Base-by-base conservation (phyloP, 2,113 vertebrate species). In the Pseudopipra pipra region DNA sequence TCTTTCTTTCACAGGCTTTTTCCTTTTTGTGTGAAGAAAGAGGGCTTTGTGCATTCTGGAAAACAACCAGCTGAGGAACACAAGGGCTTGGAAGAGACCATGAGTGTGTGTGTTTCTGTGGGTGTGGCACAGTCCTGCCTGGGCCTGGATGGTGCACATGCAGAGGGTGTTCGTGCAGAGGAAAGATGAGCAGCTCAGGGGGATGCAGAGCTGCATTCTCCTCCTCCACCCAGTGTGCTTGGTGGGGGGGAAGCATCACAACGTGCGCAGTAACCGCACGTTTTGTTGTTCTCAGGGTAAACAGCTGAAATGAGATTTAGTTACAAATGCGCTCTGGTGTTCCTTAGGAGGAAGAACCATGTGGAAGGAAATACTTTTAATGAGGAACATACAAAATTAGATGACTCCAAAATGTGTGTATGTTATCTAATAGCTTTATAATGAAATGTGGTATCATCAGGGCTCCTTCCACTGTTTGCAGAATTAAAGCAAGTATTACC, bases 221-320 rank as follows among this genome's bases (percentile, higher is more conserved):
- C 58, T 94, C 72, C 28, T 79, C 61, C 79, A 18, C 21, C 5
- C 6, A 1, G 4, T 1, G 2, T 54, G 17, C 30, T 14, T 35
- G 56, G 18, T 2, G 6, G 5, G 14, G 14, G 31, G 28, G 33
- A 61, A 79, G 16, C 37, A 46, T n/a, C 67, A 21, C 17, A n/a
- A 35, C 0, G 0, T 19, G 41, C 20, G 1, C 4, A 51, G 35
- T 21, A 84, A 20, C n/a, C 47, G 37, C n/a, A 35, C 11, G 9
- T 62, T 85, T 76, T 58, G 67, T 63, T 58, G 30, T 58, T 86
- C 79, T 59, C 54, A 39, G 51, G 35, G n/a, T 70, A 83, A 95
- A 73, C 6, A 39, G 37, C 59, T 63, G 88, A 90, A 93, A 90
- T 1, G 25, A 80, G 72, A 35, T 80, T 77, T 90, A 54, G 62